These are phyloP conservation scores for Drosophila littoralis DNA, from an alignment of 1,140 invertebrate species.

Conservation along the genomic window DNA sequence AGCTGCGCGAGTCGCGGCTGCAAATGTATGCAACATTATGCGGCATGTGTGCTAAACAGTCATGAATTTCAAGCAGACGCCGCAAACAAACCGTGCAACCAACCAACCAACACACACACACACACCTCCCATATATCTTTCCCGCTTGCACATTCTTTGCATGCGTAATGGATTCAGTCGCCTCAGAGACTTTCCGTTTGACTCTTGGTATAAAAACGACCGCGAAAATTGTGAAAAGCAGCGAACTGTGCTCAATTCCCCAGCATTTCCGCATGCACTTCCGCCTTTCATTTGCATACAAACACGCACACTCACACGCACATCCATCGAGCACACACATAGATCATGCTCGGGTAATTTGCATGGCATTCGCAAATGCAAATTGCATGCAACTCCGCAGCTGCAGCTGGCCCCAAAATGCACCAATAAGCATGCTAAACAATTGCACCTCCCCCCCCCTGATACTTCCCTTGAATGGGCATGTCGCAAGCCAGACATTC, in stretches of 20 bases:
- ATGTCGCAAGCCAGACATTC: slow-evolving; percentile 38
- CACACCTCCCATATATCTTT: slow-evolving; percentile 3
- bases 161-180: slow-evolving; percentile 71
- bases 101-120: not conserved
- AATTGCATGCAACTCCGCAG: slow-evolving; percentile 22
- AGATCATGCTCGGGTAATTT: slow-evolving; percentile 45
- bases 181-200: slow-evolving; percentile 43
- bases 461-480: not conserved
- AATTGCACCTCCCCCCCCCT: slow-evolving; percentile 38
- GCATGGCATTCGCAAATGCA: slow-evolving; percentile 32
- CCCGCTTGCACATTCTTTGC: slow-evolving; percentile 65
- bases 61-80: slow-evolving; percentile 79
- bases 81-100: slow-evolving; percentile 31
- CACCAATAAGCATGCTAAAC: slow-evolving; percentile 78
- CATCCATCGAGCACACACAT: slow-evolving; percentile 7
- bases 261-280: slow-evolving; percentile 54
- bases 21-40: slow-evolving; percentile 80
- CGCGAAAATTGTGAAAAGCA: slow-evolving; percentile 46
- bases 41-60: slow-evolving; percentile 81
- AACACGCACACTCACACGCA: slow-evolving; percentile 30
- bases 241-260: slow-evolving; percentile 38
- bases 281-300: slow-evolving; percentile 74
- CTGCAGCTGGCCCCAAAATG: slow-evolving; percentile 57
- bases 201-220: slow-evolving; percentile 41
- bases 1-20: slow-evolving; percentile 64